phyloP scores from a whole-genome alignment of 1,140 invertebrate species.

The Mylabris phalerata region DNA sequence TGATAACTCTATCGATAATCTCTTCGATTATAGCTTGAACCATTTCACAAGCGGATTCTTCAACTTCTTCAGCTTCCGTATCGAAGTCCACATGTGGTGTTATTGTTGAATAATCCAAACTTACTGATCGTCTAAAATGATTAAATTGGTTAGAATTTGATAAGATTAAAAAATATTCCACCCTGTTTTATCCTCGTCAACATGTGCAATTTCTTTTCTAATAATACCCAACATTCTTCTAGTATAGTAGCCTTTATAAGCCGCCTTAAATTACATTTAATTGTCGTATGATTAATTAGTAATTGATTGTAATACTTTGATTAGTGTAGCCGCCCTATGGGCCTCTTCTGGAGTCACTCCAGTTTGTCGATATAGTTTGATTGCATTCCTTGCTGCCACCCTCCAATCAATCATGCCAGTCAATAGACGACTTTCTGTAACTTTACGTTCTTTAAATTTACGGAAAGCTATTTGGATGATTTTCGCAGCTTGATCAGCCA shows the following conservation, averaged over 20 bases:
- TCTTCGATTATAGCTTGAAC: neutral
- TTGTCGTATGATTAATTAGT: no score
- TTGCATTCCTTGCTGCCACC: slow-evolving; percentile 42
- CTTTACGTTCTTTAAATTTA: slow-evolving; percentile 29
- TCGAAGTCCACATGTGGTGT: slow-evolving; percentile 7
- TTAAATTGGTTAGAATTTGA: neutral
- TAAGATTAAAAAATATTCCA: no score
- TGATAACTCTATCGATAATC: neutral
- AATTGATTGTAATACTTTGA: slow-evolving; percentile 30
- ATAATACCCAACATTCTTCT: neutral
- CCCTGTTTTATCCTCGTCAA: no score
- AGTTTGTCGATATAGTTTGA: slow-evolving; percentile 41
- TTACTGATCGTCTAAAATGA: neutral
- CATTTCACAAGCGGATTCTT: neutral
- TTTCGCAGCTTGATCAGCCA: slow-evolving; percentile 28
- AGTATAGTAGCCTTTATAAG: slow-evolving; percentile 10
- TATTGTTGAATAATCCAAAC: slow-evolving; percentile 2
- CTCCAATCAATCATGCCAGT: slow-evolving; percentile 45
- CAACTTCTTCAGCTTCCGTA: neutral
- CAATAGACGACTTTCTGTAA: slow-evolving; percentile 29
- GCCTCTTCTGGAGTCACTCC: slow-evolving; percentile 43
- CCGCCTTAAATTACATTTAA: slow-evolving; percentile 5
- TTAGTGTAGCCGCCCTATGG: slow-evolving; percentile 40
- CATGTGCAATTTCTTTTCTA: neutral
- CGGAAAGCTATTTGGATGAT: slow-evolving; percentile 31